phyloP scores from a whole-genome alignment of 1,140 invertebrate species.

The Drosophila guanche region DNA sequence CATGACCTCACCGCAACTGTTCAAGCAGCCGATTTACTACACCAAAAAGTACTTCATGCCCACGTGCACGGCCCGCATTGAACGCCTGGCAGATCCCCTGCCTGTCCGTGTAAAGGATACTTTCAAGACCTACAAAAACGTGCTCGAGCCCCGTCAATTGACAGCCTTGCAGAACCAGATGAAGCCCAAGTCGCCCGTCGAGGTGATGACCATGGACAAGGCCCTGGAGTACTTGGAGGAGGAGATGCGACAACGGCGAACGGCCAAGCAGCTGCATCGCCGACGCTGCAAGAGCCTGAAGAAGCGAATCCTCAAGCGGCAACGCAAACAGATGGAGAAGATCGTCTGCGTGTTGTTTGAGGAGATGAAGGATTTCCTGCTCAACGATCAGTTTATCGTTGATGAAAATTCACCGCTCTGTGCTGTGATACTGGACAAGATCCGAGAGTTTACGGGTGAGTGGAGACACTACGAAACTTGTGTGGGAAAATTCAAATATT shows the following conservation, averaged over 20 bases:
- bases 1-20: slow-evolving; percentile 24
- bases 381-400: slow-evolving; percentile 76
- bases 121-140: slow-evolving; percentile 43
- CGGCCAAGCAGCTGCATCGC: slow-evolving; percentile 42
- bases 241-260: slow-evolving; percentile 63
- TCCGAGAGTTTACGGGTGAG: slow-evolving; percentile 74
- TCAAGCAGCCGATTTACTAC: slow-evolving; percentile 39
- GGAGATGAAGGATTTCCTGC: slow-evolving; percentile 78
- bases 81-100: slow-evolving; percentile 66
- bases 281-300: slow-evolving; percentile 58
- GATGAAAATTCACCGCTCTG: slow-evolving; percentile 71
- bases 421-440: slow-evolving; percentile 66
- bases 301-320: slow-evolving; percentile 62
- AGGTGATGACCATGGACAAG: slow-evolving; percentile 59
- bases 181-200: slow-evolving; percentile 58
- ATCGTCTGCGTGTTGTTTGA: slow-evolving; percentile 79
- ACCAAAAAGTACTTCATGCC: slow-evolving; percentile 61
- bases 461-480: neutral
- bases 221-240: slow-evolving; percentile 73
- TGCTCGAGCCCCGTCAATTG: slow-evolving; percentile 43
- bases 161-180: slow-evolving; percentile 55
- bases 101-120: slow-evolving; percentile 54
- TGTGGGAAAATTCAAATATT: neutral
- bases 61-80: slow-evolving; percentile 70
- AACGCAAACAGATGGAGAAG: slow-evolving; percentile 74